Evolutionary conservation across 2,888 invertebrate species (phyloP).

Genomic region (Mycalesis mineus): DNA sequence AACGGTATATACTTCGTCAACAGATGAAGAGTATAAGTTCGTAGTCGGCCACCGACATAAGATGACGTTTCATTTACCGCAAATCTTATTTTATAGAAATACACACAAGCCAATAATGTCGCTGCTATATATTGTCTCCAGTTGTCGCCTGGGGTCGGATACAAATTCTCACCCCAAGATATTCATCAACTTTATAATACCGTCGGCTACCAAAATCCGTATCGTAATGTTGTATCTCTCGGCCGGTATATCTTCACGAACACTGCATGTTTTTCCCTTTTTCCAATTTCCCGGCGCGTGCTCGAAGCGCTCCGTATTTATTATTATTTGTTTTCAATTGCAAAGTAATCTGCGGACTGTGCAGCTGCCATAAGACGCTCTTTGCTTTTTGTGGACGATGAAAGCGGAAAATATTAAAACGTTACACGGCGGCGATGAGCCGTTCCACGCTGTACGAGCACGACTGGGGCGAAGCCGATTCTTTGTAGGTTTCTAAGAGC

Average conservation of each 20-base stretch:
- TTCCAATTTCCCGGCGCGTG: slow-evolving; percentile 65
- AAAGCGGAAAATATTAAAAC: slow-evolving; percentile 33
- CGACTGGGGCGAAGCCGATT: neutral
- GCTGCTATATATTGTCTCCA: no score
- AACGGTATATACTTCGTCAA: no score
- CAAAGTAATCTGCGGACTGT: slow-evolving; percentile 70
- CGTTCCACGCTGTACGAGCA: neutral
- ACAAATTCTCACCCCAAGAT: no score
- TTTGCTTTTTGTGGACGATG: slow-evolving; percentile 25
- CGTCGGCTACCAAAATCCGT: no score
- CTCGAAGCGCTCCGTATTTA: slow-evolving; percentile 62
- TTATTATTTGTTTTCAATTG: slow-evolving; percentile 77
- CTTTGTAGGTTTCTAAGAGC: no score
- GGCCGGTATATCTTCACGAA: slow-evolving; percentile 16
- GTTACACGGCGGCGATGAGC: slow-evolving; percentile 3
- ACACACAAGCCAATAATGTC: no score
- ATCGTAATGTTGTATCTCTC: neutral
- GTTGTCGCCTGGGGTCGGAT: no score
- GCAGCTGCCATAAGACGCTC: slow-evolving; percentile 62
- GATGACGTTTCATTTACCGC: no score
- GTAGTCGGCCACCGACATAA: no score
- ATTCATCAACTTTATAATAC: no score
- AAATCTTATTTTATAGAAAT: no score
- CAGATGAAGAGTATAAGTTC: no score
- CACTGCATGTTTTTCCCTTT: slow-evolving; percentile 50